phyloP scores from a whole-genome alignment of 2,113 vertebrate genomes.

The Aplodontia rufa region DNA sequence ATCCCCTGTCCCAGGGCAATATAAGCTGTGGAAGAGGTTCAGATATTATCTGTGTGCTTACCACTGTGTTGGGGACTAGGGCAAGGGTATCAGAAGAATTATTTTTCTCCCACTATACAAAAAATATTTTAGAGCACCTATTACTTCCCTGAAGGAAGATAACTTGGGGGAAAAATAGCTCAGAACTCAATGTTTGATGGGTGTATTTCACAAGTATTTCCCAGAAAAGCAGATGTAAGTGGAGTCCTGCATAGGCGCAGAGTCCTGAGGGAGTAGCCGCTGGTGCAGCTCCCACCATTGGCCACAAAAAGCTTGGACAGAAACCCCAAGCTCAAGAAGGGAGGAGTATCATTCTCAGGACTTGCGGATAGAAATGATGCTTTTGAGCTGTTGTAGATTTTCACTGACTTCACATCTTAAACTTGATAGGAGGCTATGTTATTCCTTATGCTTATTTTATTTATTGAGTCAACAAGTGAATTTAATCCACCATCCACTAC shows the following conservation, averaged over 20 bases:
- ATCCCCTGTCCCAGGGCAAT: not conserved
- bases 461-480: constrained; percentile 26
- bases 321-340: not conserved
- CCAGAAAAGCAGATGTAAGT: not conserved
- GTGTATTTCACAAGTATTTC: not conserved
- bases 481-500: not conserved
- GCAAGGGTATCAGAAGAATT: not conserved
- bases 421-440: not conserved
- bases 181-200: not conserved
- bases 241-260: not conserved
- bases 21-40: not conserved
- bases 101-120: not conserved
- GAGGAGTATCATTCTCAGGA: not conserved
- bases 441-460: not conserved
- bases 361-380: not conserved
- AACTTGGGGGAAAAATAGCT: not conserved
- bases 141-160: not conserved
- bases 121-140: not conserved
- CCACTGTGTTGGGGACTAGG: not conserved
- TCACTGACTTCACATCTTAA: not conserved
- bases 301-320: not conserved
- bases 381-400: constrained; percentile 18
- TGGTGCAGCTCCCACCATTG: not conserved
- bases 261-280: not conserved
- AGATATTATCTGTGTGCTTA: not conserved